phyloP scores from a whole-genome alignment of 2,113 vertebrate genomes.

The Cyprinodon variegatus region DNA sequence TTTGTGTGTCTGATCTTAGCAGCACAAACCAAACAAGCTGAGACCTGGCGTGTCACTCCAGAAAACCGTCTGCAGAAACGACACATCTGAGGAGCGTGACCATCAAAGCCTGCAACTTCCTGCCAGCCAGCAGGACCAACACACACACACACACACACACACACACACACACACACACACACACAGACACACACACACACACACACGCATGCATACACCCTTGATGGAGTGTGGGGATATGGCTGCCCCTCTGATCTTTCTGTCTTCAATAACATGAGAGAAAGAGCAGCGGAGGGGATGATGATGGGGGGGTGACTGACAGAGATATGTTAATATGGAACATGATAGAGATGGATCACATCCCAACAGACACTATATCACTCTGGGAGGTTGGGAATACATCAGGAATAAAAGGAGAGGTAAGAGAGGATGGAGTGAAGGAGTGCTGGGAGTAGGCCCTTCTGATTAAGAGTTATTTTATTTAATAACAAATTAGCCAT shows the following conservation, averaged over 20 bases:
- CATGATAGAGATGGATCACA: slow-evolving; percentile 45
- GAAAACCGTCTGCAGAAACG: slow-evolving; percentile 49
- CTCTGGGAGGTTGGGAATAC: slow-evolving; percentile 7
- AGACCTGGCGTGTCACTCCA: slow-evolving; percentile 51
- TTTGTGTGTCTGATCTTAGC: slow-evolving; percentile 47
- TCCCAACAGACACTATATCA: slow-evolving; percentile 22
- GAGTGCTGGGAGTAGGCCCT: neutral
- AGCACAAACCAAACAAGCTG: slow-evolving; percentile 36
- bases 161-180: slow-evolving; percentile 22
- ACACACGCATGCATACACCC: slow-evolving; percentile 18
- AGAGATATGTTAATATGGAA: slow-evolving; percentile 58
- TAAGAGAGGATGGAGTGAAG: neutral
- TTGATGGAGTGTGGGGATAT: slow-evolving; percentile 66
- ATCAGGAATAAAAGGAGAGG: slow-evolving; percentile 7
- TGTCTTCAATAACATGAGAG: slow-evolving; percentile 68
- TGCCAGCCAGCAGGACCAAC: slow-evolving; percentile 37
- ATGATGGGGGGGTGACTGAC: slow-evolving; percentile 34
- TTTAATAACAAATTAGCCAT: neutral
- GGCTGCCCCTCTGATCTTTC: slow-evolving; percentile 69
- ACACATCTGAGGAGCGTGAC: slow-evolving; percentile 74
- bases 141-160: slow-evolving; percentile 24
- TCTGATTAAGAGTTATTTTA: neutral
- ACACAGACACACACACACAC: slow-evolving; percentile 28
- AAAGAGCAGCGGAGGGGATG: slow-evolving; percentile 22
- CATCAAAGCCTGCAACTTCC: slow-evolving; percentile 72